phyloP scores from a whole-genome alignment of 2,113 vertebrate genomes.

The Meleagris gallopavo region DNA sequence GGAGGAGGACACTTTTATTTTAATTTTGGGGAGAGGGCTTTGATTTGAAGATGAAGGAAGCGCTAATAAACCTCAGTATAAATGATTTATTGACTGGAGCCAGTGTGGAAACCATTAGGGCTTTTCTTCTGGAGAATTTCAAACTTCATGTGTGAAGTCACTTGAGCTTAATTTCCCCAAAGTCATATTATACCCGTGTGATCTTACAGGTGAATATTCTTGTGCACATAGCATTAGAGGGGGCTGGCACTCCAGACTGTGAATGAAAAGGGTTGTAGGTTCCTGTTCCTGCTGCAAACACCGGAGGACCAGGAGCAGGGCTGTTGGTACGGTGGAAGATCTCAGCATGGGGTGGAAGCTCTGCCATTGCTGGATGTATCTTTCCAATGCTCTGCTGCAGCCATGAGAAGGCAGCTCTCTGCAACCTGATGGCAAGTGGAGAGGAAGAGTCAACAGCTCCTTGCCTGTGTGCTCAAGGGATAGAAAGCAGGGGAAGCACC shows the following conservation, averaged over 20 bases:
- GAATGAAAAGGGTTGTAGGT: not conserved
- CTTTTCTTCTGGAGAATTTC: not conserved
- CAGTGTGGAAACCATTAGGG: accelerated
- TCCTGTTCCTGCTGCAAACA: not conserved
- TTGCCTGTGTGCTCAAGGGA: accelerated
- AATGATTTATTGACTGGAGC: not conserved
- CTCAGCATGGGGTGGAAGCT: not conserved
- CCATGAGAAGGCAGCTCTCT: not conserved
- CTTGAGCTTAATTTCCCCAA: not conserved
- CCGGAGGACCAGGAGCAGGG: not conserved
- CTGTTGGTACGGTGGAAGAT: not conserved
- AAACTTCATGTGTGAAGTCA: not conserved
- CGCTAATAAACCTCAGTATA: not conserved
- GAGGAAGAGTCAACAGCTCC: not conserved
- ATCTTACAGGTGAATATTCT: not conserved
- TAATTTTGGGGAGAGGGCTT: not conserved
- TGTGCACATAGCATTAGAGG: not conserved
- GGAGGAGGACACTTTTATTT: not conserved
- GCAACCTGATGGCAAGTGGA: not conserved
- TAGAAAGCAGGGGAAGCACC: not conserved
- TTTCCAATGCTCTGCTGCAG: not conserved
- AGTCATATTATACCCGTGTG: not conserved
- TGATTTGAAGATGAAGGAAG: not conserved
- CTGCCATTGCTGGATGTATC: not conserved
- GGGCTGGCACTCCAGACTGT: not conserved